Conservation (phyloP, 2,113 vertebrate genomes). For the Bucco capensis region DNA sequence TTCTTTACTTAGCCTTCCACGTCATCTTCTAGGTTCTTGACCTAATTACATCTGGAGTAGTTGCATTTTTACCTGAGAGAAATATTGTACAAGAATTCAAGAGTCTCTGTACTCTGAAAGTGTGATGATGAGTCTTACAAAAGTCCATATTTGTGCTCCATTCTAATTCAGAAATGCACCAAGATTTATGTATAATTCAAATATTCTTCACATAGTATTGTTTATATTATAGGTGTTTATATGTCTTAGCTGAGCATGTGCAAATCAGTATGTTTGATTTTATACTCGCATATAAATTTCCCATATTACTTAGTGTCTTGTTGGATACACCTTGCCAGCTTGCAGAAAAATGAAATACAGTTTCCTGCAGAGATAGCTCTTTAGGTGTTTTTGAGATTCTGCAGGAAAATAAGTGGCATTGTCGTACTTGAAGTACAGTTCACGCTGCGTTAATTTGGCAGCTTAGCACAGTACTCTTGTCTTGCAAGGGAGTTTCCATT, state of each 20-base stretch:
- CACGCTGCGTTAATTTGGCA: not conserved
- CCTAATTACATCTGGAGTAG: not conserved
- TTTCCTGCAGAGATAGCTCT: constrained; percentile 6
- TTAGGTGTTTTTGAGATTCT: constrained; percentile 1
- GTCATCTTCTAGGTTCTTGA: not conserved
- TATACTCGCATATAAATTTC: not conserved
- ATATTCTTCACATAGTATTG: not conserved
- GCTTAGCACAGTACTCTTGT: not conserved
- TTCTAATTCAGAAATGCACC: not conserved
- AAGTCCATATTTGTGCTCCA: not conserved
- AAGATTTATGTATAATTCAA: not conserved
- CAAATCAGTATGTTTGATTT: not conserved
- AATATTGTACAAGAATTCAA: not conserved
- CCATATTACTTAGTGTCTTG: not conserved
- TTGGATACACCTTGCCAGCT: not conserved
- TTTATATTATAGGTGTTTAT: not conserved
- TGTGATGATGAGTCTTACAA: not conserved
- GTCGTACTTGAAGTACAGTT: not conserved
- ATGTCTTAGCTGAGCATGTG: not conserved
- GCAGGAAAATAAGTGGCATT: constrained; percentile 2
- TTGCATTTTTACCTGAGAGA: not conserved
- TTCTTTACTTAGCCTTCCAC: not conserved
- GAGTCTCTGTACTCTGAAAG: not conserved
- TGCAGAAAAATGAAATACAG: not conserved
- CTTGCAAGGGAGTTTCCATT: not conserved